Conservation (phyloP, 2,888 invertebrate species). For the Spisula subtruncata region DNA sequence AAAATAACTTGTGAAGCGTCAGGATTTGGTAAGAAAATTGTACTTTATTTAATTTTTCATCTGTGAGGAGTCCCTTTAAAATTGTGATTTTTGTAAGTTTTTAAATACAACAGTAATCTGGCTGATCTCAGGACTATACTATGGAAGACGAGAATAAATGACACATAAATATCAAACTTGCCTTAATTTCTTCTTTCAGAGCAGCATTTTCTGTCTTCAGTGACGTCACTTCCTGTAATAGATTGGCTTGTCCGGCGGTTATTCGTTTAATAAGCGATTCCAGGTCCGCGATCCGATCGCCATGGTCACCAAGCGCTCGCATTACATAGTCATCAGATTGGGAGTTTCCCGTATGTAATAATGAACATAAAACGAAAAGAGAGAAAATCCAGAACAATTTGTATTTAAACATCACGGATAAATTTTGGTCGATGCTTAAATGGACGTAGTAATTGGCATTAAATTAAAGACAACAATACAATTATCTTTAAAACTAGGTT, state of each 20-base stretch:
- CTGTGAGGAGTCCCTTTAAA: no score
- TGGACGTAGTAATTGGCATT: background rate
- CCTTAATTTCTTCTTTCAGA: conserved; percentile 44
- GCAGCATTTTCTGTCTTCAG: conserved; percentile 37
- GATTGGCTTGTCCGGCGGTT: conserved; percentile 32
- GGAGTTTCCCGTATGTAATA: background rate
- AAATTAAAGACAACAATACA: no score
- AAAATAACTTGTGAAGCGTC: no score
- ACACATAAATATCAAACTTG: background rate
- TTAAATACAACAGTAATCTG: no score
- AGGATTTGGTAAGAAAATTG: no score
- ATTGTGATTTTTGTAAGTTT: no score
- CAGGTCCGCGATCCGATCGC: conserved; percentile 61
- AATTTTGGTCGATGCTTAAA: background rate
- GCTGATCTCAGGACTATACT: no score
- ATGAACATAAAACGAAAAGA: background rate
- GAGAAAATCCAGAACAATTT: background rate
- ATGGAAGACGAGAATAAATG: no score
- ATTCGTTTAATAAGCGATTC: conserved; percentile 55
- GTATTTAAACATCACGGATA: background rate
- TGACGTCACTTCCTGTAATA: conserved; percentile 2
- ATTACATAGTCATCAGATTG: conserved; percentile 33
- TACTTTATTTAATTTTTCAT: no score
- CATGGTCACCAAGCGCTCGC: conserved; percentile 63
- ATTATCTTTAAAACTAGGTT: background rate